Evolutionary conservation across 2,888 invertebrate genomes (phyloP), one percentile per base, ranked within the genome.

Genomic region (Iphiclides podalirius): DNA sequence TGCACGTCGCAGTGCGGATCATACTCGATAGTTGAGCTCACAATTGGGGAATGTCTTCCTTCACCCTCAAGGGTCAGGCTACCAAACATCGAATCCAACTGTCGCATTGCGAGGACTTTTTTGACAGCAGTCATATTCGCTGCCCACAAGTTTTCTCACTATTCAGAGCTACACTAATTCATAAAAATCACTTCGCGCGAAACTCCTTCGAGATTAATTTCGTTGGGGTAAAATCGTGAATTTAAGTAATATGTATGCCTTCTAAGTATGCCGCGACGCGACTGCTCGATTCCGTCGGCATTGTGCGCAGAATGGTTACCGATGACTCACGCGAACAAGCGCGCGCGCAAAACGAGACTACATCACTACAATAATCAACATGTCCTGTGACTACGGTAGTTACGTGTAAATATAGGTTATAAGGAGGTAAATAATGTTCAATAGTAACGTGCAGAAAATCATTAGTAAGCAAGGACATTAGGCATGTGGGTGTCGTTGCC

Each of bases 1-100:
- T 94, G 94, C 26, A 94, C 92, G 66, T 94, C 93, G 70, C 94
- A 95, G 55, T 91, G 92, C 55, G 89, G 86, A 73, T 88, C 88
- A 63, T 84, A 82, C 61, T 92, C 92, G 40, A 90, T 84, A 64
- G 90, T 89, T 33, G 90, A 89, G 70, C 78, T 86, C 59, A 87
- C 87, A 44, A 79, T 57, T 40, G 88, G 81, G 48, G 83, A 85
- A 50, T 76, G 78, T 38, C 85, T 76, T 44, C 85, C 83, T 64
- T 78, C 79, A 33, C 79, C 81, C 33, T 92, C 92, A 62, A 93
- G 70, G 68, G 89, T 91, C 63, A 92, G 90, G 66, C 91, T 92
- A 55, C 89, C 90, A 79, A 94, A 94, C 70, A 94, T 91, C 36
- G 93, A 92, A 71, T 94, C 94, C 66, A 94, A 81, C 61, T 94